Evolutionary conservation across 1,140 invertebrate genomes (phyloP).

Genomic region (Scaptomyza hsui): DNA sequence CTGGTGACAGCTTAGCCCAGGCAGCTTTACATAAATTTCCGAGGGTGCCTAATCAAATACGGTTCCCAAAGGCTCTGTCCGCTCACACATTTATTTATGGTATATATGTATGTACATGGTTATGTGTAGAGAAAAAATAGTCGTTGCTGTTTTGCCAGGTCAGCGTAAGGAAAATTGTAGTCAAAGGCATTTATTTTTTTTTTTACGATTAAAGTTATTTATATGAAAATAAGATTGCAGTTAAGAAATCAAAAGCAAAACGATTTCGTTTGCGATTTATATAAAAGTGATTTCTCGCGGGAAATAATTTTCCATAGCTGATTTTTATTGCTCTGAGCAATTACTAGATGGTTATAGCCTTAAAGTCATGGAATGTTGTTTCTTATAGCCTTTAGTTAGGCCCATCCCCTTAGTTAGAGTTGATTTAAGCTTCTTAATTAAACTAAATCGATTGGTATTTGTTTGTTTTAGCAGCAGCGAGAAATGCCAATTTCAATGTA

Average conservation of each 20-base stretch:
- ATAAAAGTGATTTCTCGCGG: too few species aligned
- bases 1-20: constrained; percentile 29
- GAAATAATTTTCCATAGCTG: too few species aligned
- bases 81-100: not conserved
- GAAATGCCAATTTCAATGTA: not conserved
- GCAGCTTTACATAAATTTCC: constrained; percentile 68
- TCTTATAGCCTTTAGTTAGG: not conserved
- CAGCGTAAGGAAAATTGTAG: constrained; percentile 2
- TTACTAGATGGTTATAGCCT: too few species aligned
- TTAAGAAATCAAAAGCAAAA: too few species aligned
- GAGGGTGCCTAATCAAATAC: constrained; percentile 66
- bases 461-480: constrained; percentile 3
- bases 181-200: constrained; percentile 8
- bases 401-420: not conserved
- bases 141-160: constrained; percentile 20
- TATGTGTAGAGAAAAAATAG: not conserved
- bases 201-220: constrained; percentile 8
- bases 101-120: too few species aligned
- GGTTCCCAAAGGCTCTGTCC: constrained; percentile 33
- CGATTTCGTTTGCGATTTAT: too few species aligned
- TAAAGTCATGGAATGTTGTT: too few species aligned
- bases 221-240: not conserved
- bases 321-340: too few species aligned
- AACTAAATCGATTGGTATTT: not conserved
- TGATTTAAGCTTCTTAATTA: constrained; percentile 3